Conservation (phyloP, 2,888 invertebrate species). For the Entomobrya multifasciata region DNA sequence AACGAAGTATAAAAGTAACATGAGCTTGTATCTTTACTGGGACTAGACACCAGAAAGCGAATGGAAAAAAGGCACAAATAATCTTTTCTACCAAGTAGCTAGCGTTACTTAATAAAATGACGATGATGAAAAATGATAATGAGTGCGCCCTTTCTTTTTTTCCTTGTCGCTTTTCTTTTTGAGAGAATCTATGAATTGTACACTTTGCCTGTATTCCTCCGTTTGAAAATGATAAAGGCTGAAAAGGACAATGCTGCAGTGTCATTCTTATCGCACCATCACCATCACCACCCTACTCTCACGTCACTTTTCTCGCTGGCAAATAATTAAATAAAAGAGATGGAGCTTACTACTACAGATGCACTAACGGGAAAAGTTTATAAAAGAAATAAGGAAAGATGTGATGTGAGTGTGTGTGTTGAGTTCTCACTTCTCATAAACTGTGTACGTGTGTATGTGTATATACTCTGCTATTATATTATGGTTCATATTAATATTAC, state of each 20-base stretch:
- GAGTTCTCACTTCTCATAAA: too few relatives aligned
- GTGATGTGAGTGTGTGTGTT: background rate
- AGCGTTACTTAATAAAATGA: too few relatives aligned
- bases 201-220: background rate
- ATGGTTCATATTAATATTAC: too few relatives aligned
- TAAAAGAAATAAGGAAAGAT: background rate
- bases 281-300: background rate
- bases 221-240: background rate
- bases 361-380: background rate
- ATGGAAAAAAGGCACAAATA: too few relatives aligned
- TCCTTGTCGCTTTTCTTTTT: slow-evolving; percentile 7
- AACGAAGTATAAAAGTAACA: background rate
- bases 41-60: too few relatives aligned
- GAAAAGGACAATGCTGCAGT: background rate
- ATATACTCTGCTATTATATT: too few relatives aligned
- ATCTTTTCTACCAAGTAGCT: too few relatives aligned
- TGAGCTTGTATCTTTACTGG: too few relatives aligned
- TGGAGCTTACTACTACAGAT: background rate
- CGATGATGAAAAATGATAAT: slow-evolving; percentile 37
- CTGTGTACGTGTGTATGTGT: too few relatives aligned
- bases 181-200: background rate
- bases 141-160: slow-evolving; percentile 16
- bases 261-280: slow-evolving; percentile 14
- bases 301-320: background rate
- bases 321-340: slow-evolving; percentile 15